These are phyloP conservation scores for Dysmachus trigonus DNA, from an alignment of 2,888 invertebrate species.

Conservation along the genomic window DNA sequence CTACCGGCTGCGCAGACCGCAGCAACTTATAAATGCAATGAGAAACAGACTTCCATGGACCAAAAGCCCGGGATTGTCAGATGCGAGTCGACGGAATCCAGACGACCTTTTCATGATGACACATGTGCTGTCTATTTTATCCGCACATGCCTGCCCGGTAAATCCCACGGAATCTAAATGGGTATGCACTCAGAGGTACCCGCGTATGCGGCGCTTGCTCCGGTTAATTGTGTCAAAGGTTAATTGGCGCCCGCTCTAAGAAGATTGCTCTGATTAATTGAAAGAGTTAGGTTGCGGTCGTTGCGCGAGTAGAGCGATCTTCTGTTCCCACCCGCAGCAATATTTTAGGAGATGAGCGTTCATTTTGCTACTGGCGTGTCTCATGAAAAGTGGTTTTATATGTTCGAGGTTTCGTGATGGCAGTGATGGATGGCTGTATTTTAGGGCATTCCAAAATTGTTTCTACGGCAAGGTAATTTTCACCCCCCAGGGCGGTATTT, in stretches of 20 bases:
- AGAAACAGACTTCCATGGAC: not conserved
- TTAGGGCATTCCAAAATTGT: not conserved
- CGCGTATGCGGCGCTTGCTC: not conserved
- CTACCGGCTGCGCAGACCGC: not conserved
- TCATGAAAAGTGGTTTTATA: not conserved
- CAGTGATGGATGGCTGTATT: slow-evolving; percentile 9
- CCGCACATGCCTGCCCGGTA: not conserved
- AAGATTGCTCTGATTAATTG: slow-evolving; percentile 18
- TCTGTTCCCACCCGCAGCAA: not conserved
- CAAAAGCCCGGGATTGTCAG: not conserved
- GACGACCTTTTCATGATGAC: not conserved
- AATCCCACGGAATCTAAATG: not conserved
- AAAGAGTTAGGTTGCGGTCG: not conserved
- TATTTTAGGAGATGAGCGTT: not conserved
- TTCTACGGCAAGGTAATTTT: not conserved
- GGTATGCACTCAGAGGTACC: not conserved
- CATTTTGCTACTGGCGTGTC: not conserved
- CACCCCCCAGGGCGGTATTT: not conserved
- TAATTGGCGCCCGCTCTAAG: not conserved
- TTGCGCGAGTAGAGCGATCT: not conserved
- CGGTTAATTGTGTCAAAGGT: slow-evolving; percentile 29
- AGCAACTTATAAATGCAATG: not conserved
- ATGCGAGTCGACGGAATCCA: not conserved
- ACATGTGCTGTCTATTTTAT: not conserved
- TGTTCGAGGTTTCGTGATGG: slow-evolving; percentile 16